Percentiles rank a stretch among this genome's conserved stretches.
Evolutionary conservation across 2,888 invertebrate species (phyloP).

Genomic region (Tetrapedia diversipes): DNA sequence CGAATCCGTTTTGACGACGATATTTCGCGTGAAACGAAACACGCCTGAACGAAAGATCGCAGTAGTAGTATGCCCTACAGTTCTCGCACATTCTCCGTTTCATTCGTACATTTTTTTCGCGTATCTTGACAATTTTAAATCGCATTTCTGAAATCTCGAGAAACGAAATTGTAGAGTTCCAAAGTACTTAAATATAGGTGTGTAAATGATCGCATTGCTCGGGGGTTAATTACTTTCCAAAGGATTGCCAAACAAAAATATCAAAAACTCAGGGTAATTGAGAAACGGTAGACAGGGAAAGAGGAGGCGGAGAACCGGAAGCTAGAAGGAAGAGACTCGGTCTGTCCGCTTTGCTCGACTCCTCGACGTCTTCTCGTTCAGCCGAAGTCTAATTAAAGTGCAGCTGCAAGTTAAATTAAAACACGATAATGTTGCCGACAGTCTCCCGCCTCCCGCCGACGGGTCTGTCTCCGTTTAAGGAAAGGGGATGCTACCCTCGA

Average conservation of each 20-base stretch:
- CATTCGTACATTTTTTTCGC: too few relatives aligned
- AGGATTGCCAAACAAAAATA: too few relatives aligned
- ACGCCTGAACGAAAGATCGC: too few relatives aligned
- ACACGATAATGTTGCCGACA: slow-evolving; percentile 80
- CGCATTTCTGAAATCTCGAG: neutral
- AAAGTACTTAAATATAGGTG: too few relatives aligned
- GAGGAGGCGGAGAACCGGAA: slow-evolving; percentile 17
- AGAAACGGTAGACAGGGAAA: neutral
- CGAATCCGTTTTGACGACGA: slow-evolving; percentile 38
- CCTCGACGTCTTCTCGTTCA: slow-evolving; percentile 75
- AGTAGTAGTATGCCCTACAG: too few relatives aligned
- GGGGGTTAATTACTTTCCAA: too few relatives aligned
- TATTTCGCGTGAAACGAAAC: slow-evolving; percentile 34
- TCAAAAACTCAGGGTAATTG: slow-evolving; percentile 18
- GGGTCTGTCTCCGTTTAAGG: slow-evolving; percentile 29
- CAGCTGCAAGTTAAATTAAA: slow-evolving; percentile 82
- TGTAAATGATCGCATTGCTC: too few relatives aligned
- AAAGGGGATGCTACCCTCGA: neutral
- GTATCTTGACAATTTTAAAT: too few relatives aligned
- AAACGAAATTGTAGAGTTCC: too few relatives aligned
- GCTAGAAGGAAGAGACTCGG: slow-evolving; percentile 55
- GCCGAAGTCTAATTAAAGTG: slow-evolving; percentile 82
- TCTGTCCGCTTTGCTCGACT: slow-evolving; percentile 66
- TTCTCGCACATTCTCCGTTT: too few relatives aligned
- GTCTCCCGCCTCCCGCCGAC: slow-evolving; percentile 38